A percentile compares a stretch with the other conserved stretches of the same genome.
Conservation (phyloP, 2,888 invertebrate genomes). For the Enchytraeus crypticus region DNA sequence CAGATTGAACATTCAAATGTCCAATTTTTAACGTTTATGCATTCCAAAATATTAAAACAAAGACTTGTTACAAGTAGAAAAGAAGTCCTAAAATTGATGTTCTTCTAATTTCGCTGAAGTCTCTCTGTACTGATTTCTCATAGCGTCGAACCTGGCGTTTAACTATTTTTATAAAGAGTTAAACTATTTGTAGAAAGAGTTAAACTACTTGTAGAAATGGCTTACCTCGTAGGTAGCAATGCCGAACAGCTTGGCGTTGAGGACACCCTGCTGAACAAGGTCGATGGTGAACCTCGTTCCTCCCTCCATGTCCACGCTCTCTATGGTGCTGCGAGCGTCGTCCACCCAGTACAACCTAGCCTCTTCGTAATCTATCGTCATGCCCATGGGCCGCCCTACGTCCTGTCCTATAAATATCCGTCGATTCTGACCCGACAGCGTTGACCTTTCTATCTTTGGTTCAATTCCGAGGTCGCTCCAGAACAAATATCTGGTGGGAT, state of each 20-base stretch:
- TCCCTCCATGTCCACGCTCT: conserved; percentile 6
- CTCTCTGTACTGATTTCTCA: too few species aligned
- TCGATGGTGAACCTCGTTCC: background rate
- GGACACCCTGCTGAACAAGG: background rate
- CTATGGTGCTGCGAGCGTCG: conserved; percentile 12
- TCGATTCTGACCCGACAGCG: conserved; percentile 11
- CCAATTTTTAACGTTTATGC: too few species aligned
- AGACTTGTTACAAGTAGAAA: too few species aligned
- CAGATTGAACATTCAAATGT: too few species aligned
- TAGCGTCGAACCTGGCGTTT: too few species aligned
- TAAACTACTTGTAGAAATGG: too few species aligned
- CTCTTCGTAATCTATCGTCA: conserved; percentile 17
- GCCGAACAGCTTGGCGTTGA: conserved; percentile 4
- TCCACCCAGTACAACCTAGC: conserved; percentile 20
- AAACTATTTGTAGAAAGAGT: too few species aligned
- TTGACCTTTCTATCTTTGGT: conserved; percentile 17
- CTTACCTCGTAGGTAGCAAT: conserved; percentile 18
- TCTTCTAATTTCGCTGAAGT: too few species aligned
- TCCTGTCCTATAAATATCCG: conserved; percentile 2
- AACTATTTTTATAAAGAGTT: too few species aligned
- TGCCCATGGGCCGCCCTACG: conserved; percentile 13
- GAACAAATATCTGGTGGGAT: conserved; percentile 17
- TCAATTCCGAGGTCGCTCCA: conserved; percentile 18
- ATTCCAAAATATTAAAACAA: too few species aligned
- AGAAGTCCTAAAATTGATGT: too few species aligned